phyloP scores from a whole-genome alignment of 1,140 invertebrate species.

The Eurosta solidaginis region DNA sequence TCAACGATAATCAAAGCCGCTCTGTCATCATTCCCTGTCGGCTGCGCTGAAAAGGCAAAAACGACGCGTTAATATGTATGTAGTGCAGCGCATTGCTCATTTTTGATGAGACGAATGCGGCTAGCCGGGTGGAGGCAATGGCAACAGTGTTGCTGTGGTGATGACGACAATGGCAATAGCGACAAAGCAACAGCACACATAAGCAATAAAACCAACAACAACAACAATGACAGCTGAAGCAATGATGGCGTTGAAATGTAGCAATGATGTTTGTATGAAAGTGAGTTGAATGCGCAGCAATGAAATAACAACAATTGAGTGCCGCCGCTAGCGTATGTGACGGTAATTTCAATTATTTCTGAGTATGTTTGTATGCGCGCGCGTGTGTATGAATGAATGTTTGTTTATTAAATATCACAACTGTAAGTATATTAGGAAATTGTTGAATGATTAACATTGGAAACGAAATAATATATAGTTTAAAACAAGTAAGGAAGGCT shows the following conservation, averaged over 20 bases:
- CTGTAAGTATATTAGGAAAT: too few species aligned
- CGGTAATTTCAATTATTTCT: too few species aligned
- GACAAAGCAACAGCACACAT: constrained; percentile 22
- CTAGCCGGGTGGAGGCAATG: constrained; percentile 8
- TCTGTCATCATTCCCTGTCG: not conserved
- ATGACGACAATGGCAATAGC: constrained; percentile 17
- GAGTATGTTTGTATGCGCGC: too few species aligned
- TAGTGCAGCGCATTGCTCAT: not conserved
- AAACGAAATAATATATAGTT: too few species aligned
- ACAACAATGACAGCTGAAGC: not conserved
- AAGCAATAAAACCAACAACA: not conserved
- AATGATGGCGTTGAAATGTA: not conserved
- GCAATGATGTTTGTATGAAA: too few species aligned
- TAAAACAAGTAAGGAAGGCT: too few species aligned
- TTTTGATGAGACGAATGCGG: not conserved
- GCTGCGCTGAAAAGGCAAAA: constrained; percentile 16
- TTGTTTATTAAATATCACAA: too few species aligned
- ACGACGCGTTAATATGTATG: not conserved
- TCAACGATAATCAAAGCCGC: not conserved
- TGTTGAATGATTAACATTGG: too few species aligned
- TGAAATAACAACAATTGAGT: too few species aligned
- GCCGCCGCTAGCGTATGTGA: too few species aligned
- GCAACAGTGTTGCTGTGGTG: constrained; percentile 13
- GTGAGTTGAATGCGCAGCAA: too few species aligned
- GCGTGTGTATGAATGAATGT: too few species aligned